Evolutionary conservation across 2,797 vertebrate genomes (phyloP).

Genomic region (Gephyroberyx darwinii): DNA sequence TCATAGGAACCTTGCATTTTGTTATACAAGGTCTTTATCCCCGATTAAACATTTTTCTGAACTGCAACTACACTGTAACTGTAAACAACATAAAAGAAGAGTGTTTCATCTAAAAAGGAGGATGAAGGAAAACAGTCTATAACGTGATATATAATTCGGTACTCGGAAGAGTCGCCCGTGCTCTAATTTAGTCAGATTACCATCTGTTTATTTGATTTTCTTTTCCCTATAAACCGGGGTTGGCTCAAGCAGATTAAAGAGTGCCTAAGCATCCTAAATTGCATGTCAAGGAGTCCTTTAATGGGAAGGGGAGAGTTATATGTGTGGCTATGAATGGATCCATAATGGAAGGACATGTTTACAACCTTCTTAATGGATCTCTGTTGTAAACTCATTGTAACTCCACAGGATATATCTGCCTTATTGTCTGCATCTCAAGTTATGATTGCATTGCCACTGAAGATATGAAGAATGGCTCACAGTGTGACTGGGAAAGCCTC

Average conservation of each 20-base stretch:
- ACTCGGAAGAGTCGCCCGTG: constrained; percentile 60
- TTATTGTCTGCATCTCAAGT: constrained; percentile 49
- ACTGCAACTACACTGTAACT: constrained; percentile 1
- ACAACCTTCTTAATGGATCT: constrained; percentile 60
- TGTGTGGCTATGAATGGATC: constrained; percentile 63
- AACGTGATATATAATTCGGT: constrained; percentile 59
- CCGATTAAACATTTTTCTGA: constrained; percentile 19
- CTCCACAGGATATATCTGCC: constrained; percentile 46
- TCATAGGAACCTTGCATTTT: constrained; percentile 11
- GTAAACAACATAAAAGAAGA: constrained; percentile 44
- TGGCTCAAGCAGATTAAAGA: constrained; percentile 75
- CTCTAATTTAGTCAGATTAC: constrained; percentile 76
- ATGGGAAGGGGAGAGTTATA: constrained; percentile 52
- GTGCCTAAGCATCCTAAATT: constrained; percentile 70
- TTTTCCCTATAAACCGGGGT: constrained; percentile 67
- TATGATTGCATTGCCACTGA: constrained; percentile 58
- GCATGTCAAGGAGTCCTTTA: constrained; percentile 75
- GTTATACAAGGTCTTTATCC: constrained; percentile 23
- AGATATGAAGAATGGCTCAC: constrained; percentile 35
- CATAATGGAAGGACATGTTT: constrained; percentile 70
- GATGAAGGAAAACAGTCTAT: constrained; percentile 29
- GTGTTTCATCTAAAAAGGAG: constrained; percentile 32
- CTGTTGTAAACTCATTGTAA: constrained; percentile 57
- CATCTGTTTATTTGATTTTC: constrained; percentile 80
- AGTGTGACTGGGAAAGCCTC: constrained; percentile 22